Base-by-base conservation (phyloP, 2,113 vertebrate genomes). In the Hippopotamus amphibius region DNA sequence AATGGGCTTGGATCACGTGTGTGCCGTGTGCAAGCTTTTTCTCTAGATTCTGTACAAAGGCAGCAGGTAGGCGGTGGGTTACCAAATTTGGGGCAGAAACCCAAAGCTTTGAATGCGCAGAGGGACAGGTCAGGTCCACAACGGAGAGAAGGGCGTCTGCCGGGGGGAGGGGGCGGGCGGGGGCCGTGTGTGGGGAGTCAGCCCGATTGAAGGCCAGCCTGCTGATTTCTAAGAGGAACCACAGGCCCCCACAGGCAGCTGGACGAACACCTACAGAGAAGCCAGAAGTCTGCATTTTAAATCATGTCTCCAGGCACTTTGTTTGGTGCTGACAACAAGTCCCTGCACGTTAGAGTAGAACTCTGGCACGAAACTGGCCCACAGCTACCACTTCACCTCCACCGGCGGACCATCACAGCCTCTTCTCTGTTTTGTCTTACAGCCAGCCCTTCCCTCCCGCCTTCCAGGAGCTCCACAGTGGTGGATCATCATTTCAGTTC, bases 401-500 rank as follows among this genome's bases (percentile, higher is more conserved):
- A 1, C 13, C 2, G 12, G 24, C 16, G 30, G 16, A 2, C 11
- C 3, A 2, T 7, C 5, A 6, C 37, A 2, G 3, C 6, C 48
- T 61, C 41, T 59, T 11, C 46, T n/a, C 7, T 5, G 30, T 1
- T 71, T 13, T 7, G 30, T 30, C 37, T 37, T 5, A 63, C 50
- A 13, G 0, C 12, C 4, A 16, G 14, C 33, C 63, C 68, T 33
- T 76, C 26, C 17, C 21, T 33, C 33, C n/a, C 2, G 14, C 24
- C 37, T 84, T 28, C 33, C 80, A 43, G 43, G 26, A 26, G 8
- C 24, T 28, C n/a, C 15, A 1, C 0, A 6, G 2, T 1, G 0
- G 2, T 1, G 0, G 22, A 13, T 0, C 0, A 24, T 3, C 7
- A 12, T 8, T 33, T 17, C 2, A 13, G 66, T 28, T 4, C 2